A percentile compares a stretch with the other conserved stretches of the same genome.
These are phyloP conservation scores for Eucidaris tribuloides DNA, from an alignment of 35 echinoderm and acorn worm genomes.

Conservation along the genomic window DNA sequence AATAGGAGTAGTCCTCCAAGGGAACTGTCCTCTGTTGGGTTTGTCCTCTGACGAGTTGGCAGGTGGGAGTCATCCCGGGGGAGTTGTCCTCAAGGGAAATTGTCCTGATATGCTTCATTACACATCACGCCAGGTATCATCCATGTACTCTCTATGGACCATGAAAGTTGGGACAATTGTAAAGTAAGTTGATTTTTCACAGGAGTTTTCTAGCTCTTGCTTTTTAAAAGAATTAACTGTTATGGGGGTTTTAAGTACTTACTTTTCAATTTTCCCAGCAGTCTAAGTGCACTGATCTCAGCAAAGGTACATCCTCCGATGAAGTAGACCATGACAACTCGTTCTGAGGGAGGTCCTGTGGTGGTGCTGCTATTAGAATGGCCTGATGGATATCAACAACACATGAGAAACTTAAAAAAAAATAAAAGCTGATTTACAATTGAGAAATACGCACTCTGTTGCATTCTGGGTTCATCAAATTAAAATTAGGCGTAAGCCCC, in stretches of 20 bases:
- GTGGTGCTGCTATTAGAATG: constrained; percentile 30
- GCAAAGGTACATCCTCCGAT: constrained; percentile 88
- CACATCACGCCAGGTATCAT: not conserved
- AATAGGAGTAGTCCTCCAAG: too few relatives aligned
- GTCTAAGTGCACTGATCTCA: constrained; percentile 81
- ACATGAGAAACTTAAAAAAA: not conserved
- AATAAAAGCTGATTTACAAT: too few relatives aligned
- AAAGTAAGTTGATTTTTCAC: not conserved
- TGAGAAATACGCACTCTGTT: too few relatives aligned
- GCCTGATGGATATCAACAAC: constrained; percentile 33
- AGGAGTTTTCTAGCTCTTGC: not conserved
- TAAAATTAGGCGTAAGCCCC: too few relatives aligned
- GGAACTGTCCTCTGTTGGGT: too few relatives aligned
- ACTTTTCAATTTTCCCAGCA: constrained; percentile 90
- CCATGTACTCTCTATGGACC: not conserved
- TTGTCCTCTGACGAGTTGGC: too few relatives aligned
- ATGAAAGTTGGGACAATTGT: not conserved
- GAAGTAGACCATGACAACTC: constrained; percentile 86
- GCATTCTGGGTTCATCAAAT: too few relatives aligned
- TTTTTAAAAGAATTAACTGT: not conserved
- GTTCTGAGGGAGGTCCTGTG: constrained; percentile 32
- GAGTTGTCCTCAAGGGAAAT: not conserved
- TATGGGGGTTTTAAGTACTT: not conserved
- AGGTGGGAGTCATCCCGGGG: not conserved
- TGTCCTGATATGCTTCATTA: not conserved